These are phyloP conservation scores for Trichopoda pennipes DNA, from an alignment of 2,888 invertebrate genomes.

Conservation along the genomic window DNA sequence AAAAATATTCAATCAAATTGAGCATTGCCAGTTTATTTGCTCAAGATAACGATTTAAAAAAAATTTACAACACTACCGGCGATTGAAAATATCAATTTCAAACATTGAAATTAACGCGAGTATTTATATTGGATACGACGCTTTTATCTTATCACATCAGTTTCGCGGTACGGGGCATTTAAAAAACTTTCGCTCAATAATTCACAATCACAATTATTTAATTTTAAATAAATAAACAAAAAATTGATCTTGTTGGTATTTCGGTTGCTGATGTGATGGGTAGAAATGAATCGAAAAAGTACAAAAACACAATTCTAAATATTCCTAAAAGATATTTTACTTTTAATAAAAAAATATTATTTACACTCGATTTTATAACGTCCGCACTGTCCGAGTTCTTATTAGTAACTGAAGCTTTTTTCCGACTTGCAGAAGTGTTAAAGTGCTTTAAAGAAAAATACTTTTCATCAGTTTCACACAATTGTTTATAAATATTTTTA, in stretches of 20 bases:
- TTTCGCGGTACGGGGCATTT: background rate
- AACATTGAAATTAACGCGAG: background rate
- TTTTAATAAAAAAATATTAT: background rate
- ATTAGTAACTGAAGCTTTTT: slow-evolving; percentile 49
- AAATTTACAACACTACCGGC: slow-evolving; percentile 25
- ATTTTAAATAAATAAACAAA: slow-evolving; percentile 47
- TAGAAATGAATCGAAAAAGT: slow-evolving; percentile 18
- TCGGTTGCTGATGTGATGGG: background rate
- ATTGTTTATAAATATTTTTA: slow-evolving; percentile 25
- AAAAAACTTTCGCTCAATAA: slow-evolving; percentile 1
- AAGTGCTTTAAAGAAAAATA: background rate
- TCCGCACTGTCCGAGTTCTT: slow-evolving; percentile 59
- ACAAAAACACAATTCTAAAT: slow-evolving; percentile 29
- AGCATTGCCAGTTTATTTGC: slow-evolving; percentile 24
- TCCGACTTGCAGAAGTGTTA: slow-evolving; percentile 48
- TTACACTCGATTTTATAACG: slow-evolving; percentile 14
- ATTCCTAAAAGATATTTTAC: background rate
- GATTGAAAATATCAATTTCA: slow-evolving; percentile 8
- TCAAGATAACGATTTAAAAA: slow-evolving; percentile 47
- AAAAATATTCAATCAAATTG: slow-evolving; percentile 1
- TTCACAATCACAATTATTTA: slow-evolving; percentile 40
- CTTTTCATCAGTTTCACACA: background rate
- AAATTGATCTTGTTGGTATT: slow-evolving; percentile 24
- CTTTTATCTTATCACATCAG: slow-evolving; percentile 11
- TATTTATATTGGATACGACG: background rate